Evolutionary conservation across 2,888 invertebrate species (phyloP), one percentile per base, ranked within the genome.

Genomic region (Lasius platythorax): DNA sequence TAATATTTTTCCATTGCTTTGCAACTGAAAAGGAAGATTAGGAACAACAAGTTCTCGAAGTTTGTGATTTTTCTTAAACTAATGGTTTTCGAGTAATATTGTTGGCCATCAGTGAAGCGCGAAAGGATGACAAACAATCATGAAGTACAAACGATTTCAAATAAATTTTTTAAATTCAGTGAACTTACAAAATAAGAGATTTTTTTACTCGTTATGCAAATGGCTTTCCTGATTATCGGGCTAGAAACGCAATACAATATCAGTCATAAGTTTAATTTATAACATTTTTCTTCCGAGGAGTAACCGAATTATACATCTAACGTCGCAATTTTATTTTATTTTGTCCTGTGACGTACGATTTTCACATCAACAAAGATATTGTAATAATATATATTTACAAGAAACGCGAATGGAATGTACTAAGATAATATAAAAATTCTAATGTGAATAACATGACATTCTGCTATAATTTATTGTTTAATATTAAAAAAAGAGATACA

Each of bases 401-500:
- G 15, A 78, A 56, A 78, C 15, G 15, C 53, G 8, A 70, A 3
- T 56, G 12, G 12, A 68, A 72, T 56, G 23, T 56, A 56, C 15
- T 37, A 72, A 72, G 9, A 11, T 53, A 53, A 53, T 53, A 53
- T 53, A 53, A 53, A 9, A 40, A 53, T 53, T 53, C 2, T 46
- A 23, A 46, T 78, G 78, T 72, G 56, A 56, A 78, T 73, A 78
- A 72, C 33, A 56, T 72, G 37, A 70, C 28, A 56, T 70, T 12
- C 40, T 56, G 40, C 11, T 73, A 33, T 78, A 78, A 56, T 56
- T 78, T 78, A 78, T 78, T 56, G 43, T 73, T 12, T 18, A 18
- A 78, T 23, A 58, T 78, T 72, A 30, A 78, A 72, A 70, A 56
- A 73, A 30, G 18, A 23, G 6, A 73, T 58, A 28, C 30, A 43